Evolutionary conservation across 2,113 vertebrate species (phyloP).

Genomic region (Gobius niger): DNA sequence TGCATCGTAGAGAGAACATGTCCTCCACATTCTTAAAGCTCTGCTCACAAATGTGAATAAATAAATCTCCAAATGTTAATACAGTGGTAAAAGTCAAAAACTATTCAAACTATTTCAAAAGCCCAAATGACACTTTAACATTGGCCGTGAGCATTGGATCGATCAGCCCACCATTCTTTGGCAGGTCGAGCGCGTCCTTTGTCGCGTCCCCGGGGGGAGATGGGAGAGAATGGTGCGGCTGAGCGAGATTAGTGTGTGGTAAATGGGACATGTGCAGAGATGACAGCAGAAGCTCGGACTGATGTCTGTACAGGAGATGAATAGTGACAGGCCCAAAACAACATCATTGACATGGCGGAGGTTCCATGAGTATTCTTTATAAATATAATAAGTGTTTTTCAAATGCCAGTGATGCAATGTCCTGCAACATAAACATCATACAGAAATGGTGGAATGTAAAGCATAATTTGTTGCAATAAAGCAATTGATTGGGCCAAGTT

Average conservation of each 20-base stretch:
- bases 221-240: constrained; percentile 38
- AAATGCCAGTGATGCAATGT: constrained; percentile 34
- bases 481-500: no score
- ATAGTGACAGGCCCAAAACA: constrained; percentile 57
- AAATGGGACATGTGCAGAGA: constrained; percentile 63
- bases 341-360: constrained; percentile 22
- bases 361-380: constrained; percentile 38
- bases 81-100: no score
- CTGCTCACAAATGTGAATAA: no score
- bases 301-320: constrained; percentile 47
- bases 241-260: constrained; percentile 62
- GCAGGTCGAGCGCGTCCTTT: constrained; percentile 37
- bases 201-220: constrained; percentile 38
- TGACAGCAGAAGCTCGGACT: constrained; percentile 57
- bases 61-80: no score
- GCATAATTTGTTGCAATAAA: no score
- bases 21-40: no score
- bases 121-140: no score
- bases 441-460: not conserved
- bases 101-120: no score
- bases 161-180: constrained; percentile 13
- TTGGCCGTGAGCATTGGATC: not conserved
- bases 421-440: constrained; percentile 36
- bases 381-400: constrained; percentile 30
- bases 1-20: no score